Conservation (phyloP, 2,797 vertebrate species). For the Lacerta agilis region DNA sequence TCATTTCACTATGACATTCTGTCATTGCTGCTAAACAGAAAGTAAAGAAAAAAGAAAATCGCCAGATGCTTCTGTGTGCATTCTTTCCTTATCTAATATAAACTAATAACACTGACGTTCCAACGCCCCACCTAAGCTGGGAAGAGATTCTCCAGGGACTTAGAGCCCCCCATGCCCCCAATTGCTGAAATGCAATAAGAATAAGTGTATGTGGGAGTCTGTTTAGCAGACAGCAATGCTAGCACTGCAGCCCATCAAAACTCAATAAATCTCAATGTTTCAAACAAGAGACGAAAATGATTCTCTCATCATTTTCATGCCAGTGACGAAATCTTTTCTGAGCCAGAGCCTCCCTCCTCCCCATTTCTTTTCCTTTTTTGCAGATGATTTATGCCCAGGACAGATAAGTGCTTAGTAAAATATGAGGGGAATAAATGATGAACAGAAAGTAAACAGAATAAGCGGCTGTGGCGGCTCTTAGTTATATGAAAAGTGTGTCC, state of each 20-base stretch:
- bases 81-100: constrained; percentile 93
- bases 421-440: constrained; percentile 86
- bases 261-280: constrained; percentile 96
- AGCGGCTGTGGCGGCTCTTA: constrained; percentile 79
- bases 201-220: constrained; percentile 93
- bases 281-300: constrained; percentile 89
- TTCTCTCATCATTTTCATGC: constrained; percentile 90
- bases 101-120: constrained; percentile 87
- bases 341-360: constrained; percentile 70
- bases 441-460: constrained; percentile 91
- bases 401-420: constrained; percentile 83
- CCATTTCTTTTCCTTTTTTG: constrained; percentile 70
- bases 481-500: constrained; percentile 47
- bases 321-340: constrained; percentile 83
- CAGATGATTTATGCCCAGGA: constrained; percentile 87
- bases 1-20: constrained; percentile 83
- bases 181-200: constrained; percentile 89
- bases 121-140: constrained; percentile 79
- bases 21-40: constrained; percentile 87
- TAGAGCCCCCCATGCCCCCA: constrained; percentile 78
- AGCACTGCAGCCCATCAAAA: constrained; percentile 90
- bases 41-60: constrained; percentile 82
- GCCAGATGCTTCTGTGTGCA: constrained; percentile 82
- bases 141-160: constrained; percentile 80
- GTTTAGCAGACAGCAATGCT: constrained; percentile 91